A percentile compares a stretch with the other conserved stretches of the same genome.
Evolutionary conservation across 2,888 invertebrate species (phyloP).

Genomic region (Tetragonula carbonaria): DNA sequence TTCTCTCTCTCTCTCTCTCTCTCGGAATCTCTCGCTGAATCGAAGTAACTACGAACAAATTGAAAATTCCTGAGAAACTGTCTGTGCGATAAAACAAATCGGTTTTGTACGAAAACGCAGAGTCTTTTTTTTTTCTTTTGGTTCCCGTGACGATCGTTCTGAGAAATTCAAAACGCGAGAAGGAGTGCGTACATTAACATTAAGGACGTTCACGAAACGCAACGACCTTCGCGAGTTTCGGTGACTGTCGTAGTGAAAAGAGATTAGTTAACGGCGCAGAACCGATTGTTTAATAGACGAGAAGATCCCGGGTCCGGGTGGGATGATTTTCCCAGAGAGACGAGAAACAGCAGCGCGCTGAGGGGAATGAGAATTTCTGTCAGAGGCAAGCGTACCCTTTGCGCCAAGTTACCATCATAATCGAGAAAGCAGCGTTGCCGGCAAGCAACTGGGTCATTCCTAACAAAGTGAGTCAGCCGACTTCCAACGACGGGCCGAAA

Average conservation of each 20-base stretch:
- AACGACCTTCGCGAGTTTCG: not conserved
- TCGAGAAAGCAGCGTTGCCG: conserved; percentile 50
- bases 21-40: not conserved
- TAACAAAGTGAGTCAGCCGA: conserved; percentile 50
- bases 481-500: conserved; percentile 40
- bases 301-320: conserved; percentile 1
- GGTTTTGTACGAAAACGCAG: too few species aligned
- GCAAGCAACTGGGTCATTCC: conserved; percentile 64
- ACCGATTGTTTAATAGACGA: conserved; percentile 38
- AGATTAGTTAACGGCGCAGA: conserved; percentile 7
- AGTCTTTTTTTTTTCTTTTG: too few species aligned
- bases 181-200: too few species aligned
- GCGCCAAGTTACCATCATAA: conserved; percentile 59
- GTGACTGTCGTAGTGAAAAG: not conserved
- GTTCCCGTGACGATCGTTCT: too few species aligned
- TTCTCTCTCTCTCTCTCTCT: too few species aligned
- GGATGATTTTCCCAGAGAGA: conserved; percentile 29
- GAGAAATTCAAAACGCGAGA: not conserved
- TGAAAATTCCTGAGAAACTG: not conserved
- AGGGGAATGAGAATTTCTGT: conserved; percentile 49
- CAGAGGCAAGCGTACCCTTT: conserved; percentile 54
- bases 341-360: not conserved
- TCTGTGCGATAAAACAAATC: not conserved
- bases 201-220: too few species aligned
- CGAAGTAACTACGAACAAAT: not conserved